phyloP scores from a whole-genome alignment of 1,140 invertebrate species.

The Penaeus japonicus region DNA sequence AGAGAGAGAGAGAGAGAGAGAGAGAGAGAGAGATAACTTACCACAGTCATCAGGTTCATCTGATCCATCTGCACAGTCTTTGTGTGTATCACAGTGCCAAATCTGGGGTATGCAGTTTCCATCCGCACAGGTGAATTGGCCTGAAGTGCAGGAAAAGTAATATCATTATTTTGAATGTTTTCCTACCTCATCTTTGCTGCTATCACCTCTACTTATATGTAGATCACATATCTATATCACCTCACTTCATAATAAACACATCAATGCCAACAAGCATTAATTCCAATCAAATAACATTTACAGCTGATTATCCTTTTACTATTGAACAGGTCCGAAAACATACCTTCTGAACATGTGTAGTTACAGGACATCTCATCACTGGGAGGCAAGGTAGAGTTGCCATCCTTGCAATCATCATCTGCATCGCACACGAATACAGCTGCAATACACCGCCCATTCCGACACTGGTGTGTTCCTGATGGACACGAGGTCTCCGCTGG shows the following conservation, averaged over 20 bases:
- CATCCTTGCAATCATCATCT: slow-evolving; percentile 65
- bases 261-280: too few relatives aligned
- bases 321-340: slow-evolving; percentile 55
- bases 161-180: background rate
- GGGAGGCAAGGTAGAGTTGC: slow-evolving; percentile 35
- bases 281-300: too few relatives aligned
- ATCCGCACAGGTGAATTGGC: slow-evolving; percentile 42
- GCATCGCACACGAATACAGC: slow-evolving; percentile 63
- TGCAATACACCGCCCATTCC: slow-evolving; percentile 60
- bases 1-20: background rate
- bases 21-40: background rate
- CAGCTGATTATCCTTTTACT: too few relatives aligned
- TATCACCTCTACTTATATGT: background rate
- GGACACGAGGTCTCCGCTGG: slow-evolving; percentile 42
- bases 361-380: slow-evolving; percentile 71
- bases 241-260: too few relatives aligned
- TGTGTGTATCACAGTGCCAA: slow-evolving; percentile 66
- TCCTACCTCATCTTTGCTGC: background rate
- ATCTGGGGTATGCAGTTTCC: slow-evolving; percentile 44
- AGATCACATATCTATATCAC: too few relatives aligned
- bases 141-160: background rate
- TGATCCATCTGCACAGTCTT: slow-evolving; percentile 68
- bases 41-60: slow-evolving; percentile 65
- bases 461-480: slow-evolving; percentile 59
- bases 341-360: slow-evolving; percentile 64